Evolutionary conservation across 2,888 invertebrate species (phyloP).

Genomic region (Nomada hirtipes): DNA sequence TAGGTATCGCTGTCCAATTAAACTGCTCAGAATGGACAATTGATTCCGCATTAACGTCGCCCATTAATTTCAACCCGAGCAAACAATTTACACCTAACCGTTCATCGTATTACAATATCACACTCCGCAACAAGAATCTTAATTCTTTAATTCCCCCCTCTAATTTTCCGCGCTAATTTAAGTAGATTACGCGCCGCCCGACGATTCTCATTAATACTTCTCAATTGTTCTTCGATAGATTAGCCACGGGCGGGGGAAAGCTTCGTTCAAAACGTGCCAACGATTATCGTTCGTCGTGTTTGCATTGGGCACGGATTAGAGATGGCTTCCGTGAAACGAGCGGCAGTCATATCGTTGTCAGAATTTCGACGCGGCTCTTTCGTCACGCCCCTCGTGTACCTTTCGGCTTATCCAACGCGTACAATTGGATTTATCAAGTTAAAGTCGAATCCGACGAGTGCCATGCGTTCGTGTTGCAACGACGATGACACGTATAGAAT

Average conservation of each 20-base stretch:
- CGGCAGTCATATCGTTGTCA: conserved; percentile 64
- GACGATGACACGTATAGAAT: conserved; percentile 16
- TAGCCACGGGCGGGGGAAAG: background rate
- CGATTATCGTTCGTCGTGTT: conserved; percentile 3
- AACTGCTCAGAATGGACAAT: too few species aligned
- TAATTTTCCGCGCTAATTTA: background rate
- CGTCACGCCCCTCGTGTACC: conserved; percentile 75
- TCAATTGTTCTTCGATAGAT: conserved; percentile 10
- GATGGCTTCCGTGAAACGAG: conserved; percentile 56
- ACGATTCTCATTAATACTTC: too few species aligned
- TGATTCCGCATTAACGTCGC: too few species aligned
- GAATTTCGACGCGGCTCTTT: conserved; percentile 59
- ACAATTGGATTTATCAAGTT: conserved; percentile 76
- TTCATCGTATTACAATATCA: too few species aligned
- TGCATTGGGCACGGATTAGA: conserved; percentile 33
- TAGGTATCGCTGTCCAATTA: too few species aligned
- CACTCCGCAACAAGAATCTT: too few species aligned
- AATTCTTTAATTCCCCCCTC: background rate
- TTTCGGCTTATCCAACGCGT: conserved; percentile 75
- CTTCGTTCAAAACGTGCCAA: background rate
- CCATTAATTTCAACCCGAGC: too few species aligned
- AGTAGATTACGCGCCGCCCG: background rate
- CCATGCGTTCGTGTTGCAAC: conserved; percentile 40
- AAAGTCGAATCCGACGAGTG: conserved; percentile 61
- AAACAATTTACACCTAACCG: too few species aligned